Percentiles rank a stretch among this genome's conserved stretches.
Conservation (phyloP, 1,140 invertebrate species). For the Cotesia typhae region DNA sequence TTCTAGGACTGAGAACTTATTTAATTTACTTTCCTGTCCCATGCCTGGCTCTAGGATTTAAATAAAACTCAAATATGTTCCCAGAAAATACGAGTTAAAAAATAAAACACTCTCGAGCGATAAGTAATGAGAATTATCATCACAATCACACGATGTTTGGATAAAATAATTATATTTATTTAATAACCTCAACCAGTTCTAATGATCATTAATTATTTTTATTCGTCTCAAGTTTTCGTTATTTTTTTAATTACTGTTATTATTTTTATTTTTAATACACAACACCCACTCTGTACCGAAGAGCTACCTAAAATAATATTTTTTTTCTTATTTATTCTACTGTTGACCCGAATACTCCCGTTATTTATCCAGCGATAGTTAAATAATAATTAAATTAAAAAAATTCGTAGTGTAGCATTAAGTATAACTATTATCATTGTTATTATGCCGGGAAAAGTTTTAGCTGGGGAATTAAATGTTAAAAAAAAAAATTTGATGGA, state of each 20-base stretch:
- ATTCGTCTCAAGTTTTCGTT: neutral
- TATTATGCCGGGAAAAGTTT: neutral
- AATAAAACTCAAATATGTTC: too few species aligned
- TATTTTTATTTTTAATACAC: too few species aligned
- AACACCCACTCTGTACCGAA: too few species aligned
- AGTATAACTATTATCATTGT: too few species aligned
- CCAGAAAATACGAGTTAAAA: neutral
- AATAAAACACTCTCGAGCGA: constrained; percentile 1
- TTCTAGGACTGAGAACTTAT: constrained; percentile 19
- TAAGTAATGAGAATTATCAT: neutral
- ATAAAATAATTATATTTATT: neutral
- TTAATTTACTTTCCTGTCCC: constrained; percentile 24
- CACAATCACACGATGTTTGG: constrained; percentile 1
- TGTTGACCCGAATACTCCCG: too few species aligned
- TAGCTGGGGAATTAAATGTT: neutral
- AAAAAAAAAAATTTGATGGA: neutral
- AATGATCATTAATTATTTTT: constrained; percentile 3
- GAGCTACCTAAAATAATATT: too few species aligned
- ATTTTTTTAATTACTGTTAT: too few species aligned
- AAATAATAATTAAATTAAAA: too few species aligned
- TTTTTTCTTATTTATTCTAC: too few species aligned
- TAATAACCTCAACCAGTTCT: neutral
- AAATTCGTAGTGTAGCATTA: too few species aligned
- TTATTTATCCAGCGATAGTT: too few species aligned
- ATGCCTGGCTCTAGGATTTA: neutral